Percentiles rank a stretch among this genome's conserved stretches.
Evolutionary conservation across 2,113 vertebrate genomes (phyloP).

Genomic region (Cranoglanis bouderius): DNA sequence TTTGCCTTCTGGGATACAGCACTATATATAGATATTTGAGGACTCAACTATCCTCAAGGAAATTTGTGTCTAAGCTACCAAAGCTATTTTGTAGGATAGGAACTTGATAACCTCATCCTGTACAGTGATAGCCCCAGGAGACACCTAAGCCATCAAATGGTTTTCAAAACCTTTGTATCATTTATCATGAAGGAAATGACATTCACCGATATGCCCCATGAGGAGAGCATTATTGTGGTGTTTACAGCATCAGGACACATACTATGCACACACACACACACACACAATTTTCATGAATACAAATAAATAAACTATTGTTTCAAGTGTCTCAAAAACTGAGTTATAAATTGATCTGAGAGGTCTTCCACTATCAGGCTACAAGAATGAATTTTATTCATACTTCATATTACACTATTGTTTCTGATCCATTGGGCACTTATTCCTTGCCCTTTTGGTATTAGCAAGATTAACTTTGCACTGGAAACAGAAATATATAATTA

Average conservation of each 20-base stretch:
- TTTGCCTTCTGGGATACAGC: conserved; percentile 36
- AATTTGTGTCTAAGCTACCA: conserved; percentile 41
- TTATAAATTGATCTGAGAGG: background rate
- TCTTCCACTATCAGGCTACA: background rate
- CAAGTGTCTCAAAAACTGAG: background rate
- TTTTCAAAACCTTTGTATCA: conserved; percentile 16
- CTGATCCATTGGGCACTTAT: background rate
- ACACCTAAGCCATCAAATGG: background rate
- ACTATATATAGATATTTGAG: conserved; percentile 32
- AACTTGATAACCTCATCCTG: conserved; percentile 36
- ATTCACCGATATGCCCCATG: conserved; percentile 34
- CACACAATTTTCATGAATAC: conserved; percentile 25
- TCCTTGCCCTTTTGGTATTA: conserved; percentile 16
- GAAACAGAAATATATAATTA: conserved; percentile 35
- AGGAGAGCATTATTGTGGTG: conserved; percentile 21
- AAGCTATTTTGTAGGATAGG: conserved; percentile 12
- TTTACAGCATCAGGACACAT: conserved; percentile 37
- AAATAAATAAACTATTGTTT: conserved; percentile 3
- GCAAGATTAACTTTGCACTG: conserved; percentile 6
- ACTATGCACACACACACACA: conserved; percentile 12
- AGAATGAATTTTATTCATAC: background rate
- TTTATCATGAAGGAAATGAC: conserved; percentile 26
- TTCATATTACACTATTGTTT: background rate
- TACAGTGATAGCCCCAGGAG: background rate
- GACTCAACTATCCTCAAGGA: conserved; percentile 27